These are phyloP conservation scores for Lymantria monacha DNA, from an alignment of 2,888 invertebrate genomes.

Conservation along the genomic window DNA sequence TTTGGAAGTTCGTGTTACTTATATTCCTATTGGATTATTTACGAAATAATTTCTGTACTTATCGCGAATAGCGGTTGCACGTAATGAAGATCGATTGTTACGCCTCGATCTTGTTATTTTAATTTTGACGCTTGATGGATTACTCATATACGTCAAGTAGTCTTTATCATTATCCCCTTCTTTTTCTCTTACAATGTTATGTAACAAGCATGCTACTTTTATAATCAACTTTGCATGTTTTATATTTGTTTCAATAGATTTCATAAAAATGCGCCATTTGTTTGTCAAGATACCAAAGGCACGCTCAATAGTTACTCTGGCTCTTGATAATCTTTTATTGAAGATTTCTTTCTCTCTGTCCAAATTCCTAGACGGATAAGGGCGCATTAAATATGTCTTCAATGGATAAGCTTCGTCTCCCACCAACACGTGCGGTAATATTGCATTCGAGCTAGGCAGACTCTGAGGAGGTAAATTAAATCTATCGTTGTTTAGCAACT, in stretches of 20 bases:
- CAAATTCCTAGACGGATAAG: conserved; percentile 8
- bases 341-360: conserved; percentile 7
- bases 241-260: conserved; percentile 6
- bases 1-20: not conserved
- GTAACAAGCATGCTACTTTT: conserved; percentile 6
- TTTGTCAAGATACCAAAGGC: conserved; percentile 4
- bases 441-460: not conserved
- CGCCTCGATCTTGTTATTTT: not conserved
- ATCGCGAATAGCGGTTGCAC: not conserved
- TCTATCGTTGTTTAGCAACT: not conserved
- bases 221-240: conserved; percentile 8
- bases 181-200: conserved; percentile 9
- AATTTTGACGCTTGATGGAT: not conserved
- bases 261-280: conserved; percentile 13
- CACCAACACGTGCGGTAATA: conserved; percentile 8
- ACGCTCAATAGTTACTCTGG: conserved; percentile 4
- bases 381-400: conserved; percentile 17
- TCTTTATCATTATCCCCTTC: not conserved
- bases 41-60: not conserved
- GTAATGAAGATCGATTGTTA: not conserved
- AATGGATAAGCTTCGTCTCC: conserved; percentile 19
- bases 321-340: conserved; percentile 14
- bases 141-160: not conserved
- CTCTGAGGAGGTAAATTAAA: not conserved
- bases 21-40: not conserved